Evolutionary conservation across 2,888 invertebrate species (phyloP), one percentile per base, ranked within the genome.

Genomic region (Papilio elwesi): DNA sequence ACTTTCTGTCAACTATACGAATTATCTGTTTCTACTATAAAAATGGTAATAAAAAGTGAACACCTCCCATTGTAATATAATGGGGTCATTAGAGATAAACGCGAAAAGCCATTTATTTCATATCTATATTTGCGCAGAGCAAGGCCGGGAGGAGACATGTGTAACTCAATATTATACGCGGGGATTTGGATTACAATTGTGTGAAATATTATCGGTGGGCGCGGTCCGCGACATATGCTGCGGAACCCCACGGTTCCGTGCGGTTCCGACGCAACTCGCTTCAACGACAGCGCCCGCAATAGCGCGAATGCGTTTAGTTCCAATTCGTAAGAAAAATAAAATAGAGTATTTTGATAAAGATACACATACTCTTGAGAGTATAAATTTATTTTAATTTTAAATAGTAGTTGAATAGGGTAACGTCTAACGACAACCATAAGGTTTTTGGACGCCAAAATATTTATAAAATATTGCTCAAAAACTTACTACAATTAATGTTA

Each of bases 121-220:
- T 92, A 91, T 92, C 91, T 91, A 77, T 92, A 84, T 91, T 90
- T 91, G 89, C 79, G 82, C 90, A 90, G 83, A 81, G 82, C 80
- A 74, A 74, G 76, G 76, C 81, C 80, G 75, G 80, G 78, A 81
- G 77, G 81, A 81, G 87, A 89, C 89, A 90, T 90, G 87, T 90
- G 90, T 90, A 89, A 87, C 87, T 87, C 84, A 84, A 87, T 89
- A 88, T 90, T 87, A 81, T 85, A 82, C 78, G 76, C 79, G 78
- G 88, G 87, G 87, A 87, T 90, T 90, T 86, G 78, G 84, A 79
- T 84, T 79, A 86, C 88, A 89, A 91, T 90, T 89, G 90, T 86
- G 86, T 90, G 89, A 87, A 90, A 89, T 88, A 88, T 90, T 87
- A 85, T 87, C 86, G 82, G 82, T 85, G 85, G 83, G 83, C 80